A percentile compares a stretch with the other conserved stretches of the same genome.
phyloP scores from a whole-genome alignment of 53 echinoderm and acorn worm genomes.

The Paracentrotus lividus region DNA sequence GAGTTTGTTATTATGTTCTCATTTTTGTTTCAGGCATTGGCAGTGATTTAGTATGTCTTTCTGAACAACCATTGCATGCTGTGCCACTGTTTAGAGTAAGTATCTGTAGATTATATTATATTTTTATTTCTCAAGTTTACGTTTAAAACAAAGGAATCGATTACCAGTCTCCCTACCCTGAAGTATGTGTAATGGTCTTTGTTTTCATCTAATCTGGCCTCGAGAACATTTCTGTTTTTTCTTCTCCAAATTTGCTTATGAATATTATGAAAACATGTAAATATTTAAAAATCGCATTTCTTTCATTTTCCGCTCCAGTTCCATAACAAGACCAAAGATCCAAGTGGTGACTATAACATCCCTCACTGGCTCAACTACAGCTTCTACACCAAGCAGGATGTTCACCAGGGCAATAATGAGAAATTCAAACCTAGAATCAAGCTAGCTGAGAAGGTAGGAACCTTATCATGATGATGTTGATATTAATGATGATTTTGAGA shows the following conservation, averaged over 20 bases:
- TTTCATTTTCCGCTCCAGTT: slow-evolving; percentile 72
- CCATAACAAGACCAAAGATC: slow-evolving; percentile 76
- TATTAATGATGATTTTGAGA: no score
- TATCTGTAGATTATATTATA: neutral
- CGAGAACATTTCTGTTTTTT: no score
- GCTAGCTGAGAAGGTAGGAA: slow-evolving; percentile 56
- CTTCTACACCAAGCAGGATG: slow-evolving; percentile 80
- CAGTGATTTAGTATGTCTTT: slow-evolving; percentile 94
- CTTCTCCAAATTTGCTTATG: no score
- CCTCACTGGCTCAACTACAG: slow-evolving; percentile 99
- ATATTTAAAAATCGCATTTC: neutral
- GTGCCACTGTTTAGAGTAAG: slow-evolving; percentile 92
- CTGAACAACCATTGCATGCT: slow-evolving; percentile 95
- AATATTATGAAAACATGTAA: neutral
- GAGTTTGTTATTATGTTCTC: neutral
- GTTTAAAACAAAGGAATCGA: no score
- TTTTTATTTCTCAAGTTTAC: neutral
- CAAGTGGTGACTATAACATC: slow-evolving; percentile 81
- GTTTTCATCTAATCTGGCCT: no score
- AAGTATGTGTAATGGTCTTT: no score
- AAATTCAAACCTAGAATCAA: slow-evolving; percentile 67
- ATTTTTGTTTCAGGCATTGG: slow-evolving; percentile 82
- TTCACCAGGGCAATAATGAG: neutral
- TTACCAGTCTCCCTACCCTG: no score
- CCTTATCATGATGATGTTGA: no score